Conservation (phyloP, 2,797 vertebrate genomes). For the Coluber constrictor region DNA sequence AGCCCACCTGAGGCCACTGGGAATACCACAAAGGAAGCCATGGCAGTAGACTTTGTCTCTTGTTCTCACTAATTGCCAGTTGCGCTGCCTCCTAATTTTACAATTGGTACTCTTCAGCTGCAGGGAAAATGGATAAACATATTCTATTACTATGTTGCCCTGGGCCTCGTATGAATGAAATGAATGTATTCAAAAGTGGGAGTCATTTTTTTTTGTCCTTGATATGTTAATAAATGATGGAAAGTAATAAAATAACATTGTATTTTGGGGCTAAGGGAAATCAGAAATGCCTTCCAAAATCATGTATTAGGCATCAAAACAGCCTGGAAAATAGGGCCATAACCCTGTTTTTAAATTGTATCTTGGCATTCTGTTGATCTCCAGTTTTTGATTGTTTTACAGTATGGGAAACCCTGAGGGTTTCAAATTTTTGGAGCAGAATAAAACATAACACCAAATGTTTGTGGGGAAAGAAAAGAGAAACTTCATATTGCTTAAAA, state of each 20-base stretch:
- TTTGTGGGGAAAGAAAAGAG: not conserved
- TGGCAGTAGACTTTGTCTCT: not conserved
- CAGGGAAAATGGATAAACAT: not conserved
- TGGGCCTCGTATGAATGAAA: not conserved
- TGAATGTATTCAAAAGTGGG: not conserved
- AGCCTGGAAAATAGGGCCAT: not conserved
- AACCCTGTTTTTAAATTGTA: not conserved
- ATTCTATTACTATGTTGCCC: not conserved
- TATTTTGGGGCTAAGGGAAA: not conserved
- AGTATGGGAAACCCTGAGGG: not conserved
- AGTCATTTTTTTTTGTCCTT: not conserved
- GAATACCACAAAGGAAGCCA: not conserved
- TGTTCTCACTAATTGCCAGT: not conserved
- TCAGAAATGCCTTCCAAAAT: not conserved
- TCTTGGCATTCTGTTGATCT: not conserved
- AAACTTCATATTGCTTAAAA: not conserved
- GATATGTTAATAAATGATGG: not conserved
- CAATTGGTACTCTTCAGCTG: not conserved
- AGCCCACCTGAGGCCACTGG: not conserved
- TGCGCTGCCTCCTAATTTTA: not conserved
- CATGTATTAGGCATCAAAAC: not conserved
- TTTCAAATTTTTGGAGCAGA: not conserved
- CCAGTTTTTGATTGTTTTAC: not conserved
- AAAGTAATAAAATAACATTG: not conserved
- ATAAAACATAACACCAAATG: not conserved